phyloP scores from a whole-genome alignment of 2,797 vertebrate species.

The Rhinatrema bivittatum region DNA sequence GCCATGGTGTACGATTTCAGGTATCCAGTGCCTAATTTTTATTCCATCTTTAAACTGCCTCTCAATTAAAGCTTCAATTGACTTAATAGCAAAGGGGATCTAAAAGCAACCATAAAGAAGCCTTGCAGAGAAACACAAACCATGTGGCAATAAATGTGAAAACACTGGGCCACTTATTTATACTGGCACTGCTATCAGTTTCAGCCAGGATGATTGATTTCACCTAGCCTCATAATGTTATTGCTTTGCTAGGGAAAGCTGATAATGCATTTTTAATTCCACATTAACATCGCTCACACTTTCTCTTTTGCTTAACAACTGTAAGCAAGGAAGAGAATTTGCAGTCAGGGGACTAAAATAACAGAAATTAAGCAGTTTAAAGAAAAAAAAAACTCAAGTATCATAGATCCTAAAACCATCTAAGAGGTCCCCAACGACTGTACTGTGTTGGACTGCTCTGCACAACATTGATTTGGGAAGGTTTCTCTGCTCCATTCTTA shows the following conservation, averaged over 20 bases:
- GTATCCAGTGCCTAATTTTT: background rate
- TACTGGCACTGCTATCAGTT: constrained; percentile 5
- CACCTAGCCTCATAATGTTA: constrained; percentile 10
- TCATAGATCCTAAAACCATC: background rate
- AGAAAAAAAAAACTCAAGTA: background rate
- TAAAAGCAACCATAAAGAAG: constrained; percentile 5
- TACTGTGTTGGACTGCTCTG: too few species aligned
- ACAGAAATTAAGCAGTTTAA: background rate
- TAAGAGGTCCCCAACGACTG: too few species aligned
- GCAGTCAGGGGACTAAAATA: background rate
- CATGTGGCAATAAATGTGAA: constrained; percentile 4
- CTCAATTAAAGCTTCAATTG: constrained; percentile 9
- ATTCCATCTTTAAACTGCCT: constrained; percentile 1
- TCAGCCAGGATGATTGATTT: constrained; percentile 10
- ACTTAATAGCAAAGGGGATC: constrained; percentile 9
- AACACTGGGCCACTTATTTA: background rate
- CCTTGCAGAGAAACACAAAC: constrained; percentile 17
- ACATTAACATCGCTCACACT: background rate
- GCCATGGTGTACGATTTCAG: too few species aligned
- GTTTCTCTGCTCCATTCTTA: too few species aligned
- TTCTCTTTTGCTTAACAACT: constrained; percentile 2
- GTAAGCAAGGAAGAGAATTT: background rate
- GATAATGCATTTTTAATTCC: constrained; percentile 16
- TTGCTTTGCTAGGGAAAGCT: constrained; percentile 3
- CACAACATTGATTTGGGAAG: too few species aligned